These are phyloP conservation scores for Myotis findleyi DNA, from an alignment of 2,797 vertebrate genomes.

Conservation along the genomic window DNA sequence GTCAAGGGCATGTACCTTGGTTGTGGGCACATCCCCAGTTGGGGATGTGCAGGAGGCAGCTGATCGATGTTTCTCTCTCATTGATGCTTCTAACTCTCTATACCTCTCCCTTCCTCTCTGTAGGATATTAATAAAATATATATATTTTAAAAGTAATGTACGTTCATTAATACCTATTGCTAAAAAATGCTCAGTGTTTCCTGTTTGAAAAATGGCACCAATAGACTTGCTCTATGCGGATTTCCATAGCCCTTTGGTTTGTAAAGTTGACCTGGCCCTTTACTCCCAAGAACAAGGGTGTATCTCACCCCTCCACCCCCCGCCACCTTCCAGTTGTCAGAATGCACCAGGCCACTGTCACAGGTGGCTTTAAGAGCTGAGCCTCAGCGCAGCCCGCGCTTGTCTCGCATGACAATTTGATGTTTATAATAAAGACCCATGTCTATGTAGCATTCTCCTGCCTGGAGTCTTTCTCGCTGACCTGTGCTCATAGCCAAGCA, in stretches of 20 bases:
- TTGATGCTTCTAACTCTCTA: too few relatives aligned
- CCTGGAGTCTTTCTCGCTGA: background rate
- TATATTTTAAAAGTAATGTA: background rate
- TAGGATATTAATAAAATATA: too few relatives aligned
- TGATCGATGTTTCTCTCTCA: too few relatives aligned
- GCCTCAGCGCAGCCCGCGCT: background rate
- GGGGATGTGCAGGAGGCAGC: too few relatives aligned
- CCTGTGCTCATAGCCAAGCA: background rate
- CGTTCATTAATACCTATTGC: too few relatives aligned
- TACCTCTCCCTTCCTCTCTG: too few relatives aligned
- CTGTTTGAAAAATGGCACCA: background rate
- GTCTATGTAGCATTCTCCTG: accelerated
- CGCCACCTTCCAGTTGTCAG: accelerated
- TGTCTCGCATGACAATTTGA: background rate
- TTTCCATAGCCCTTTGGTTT: background rate
- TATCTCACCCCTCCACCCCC: too few relatives aligned
- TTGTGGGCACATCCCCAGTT: too few relatives aligned
- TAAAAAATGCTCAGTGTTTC: background rate
- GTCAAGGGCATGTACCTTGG: too few relatives aligned
- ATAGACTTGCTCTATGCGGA: too few relatives aligned
- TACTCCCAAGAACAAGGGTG: background rate
- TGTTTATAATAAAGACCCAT: background rate
- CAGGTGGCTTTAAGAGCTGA: background rate
- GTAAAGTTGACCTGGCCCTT: background rate
- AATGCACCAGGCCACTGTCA: background rate